A percentile compares a stretch with the other conserved stretches of the same genome.
These are phyloP conservation scores for Hypotaenidia philippensis DNA, from an alignment of 2,797 vertebrate genomes.

Conservation along the genomic window DNA sequence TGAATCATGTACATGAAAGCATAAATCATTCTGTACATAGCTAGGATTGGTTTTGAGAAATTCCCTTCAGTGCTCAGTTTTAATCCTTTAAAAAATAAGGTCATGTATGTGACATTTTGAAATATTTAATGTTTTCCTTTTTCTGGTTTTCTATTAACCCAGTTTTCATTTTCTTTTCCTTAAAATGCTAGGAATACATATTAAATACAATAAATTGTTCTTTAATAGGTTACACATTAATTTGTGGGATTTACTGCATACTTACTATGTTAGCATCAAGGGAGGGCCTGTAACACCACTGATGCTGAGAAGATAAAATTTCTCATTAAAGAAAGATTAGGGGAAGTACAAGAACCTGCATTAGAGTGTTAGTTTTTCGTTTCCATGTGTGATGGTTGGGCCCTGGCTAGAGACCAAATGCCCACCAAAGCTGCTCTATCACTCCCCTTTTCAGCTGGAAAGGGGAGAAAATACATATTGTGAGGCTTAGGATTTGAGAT, in stretches of 20 bases:
- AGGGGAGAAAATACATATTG: too few relatives aligned
- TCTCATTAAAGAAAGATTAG: constrained; percentile 5
- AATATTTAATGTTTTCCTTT: constrained; percentile 4
- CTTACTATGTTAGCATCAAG: constrained; percentile 25
- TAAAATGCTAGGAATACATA: constrained; percentile 33
- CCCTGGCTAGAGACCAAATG: too few relatives aligned
- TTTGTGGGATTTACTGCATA: constrained; percentile 5
- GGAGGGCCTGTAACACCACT: constrained; percentile 26
- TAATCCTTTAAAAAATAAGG: not conserved
- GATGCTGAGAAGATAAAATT: constrained; percentile 20
- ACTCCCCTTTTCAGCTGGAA: too few relatives aligned
- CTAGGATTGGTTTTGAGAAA: not conserved
- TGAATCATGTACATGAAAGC: not conserved
- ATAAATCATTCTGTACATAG: not conserved
- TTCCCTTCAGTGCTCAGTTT: not conserved
- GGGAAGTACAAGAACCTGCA: not conserved
- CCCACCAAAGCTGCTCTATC: too few relatives aligned
- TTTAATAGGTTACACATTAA: constrained; percentile 68
- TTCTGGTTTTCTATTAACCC: constrained; percentile 38
- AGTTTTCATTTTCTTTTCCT: constrained; percentile 15
- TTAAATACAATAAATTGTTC: constrained; percentile 35
- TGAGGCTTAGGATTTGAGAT: too few relatives aligned
- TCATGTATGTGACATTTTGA: not conserved
- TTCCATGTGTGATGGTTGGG: not conserved
- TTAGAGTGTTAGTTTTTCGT: not conserved